Base-by-base conservation (phyloP, 1,140 invertebrate species). In the Fopius arisanus region DNA sequence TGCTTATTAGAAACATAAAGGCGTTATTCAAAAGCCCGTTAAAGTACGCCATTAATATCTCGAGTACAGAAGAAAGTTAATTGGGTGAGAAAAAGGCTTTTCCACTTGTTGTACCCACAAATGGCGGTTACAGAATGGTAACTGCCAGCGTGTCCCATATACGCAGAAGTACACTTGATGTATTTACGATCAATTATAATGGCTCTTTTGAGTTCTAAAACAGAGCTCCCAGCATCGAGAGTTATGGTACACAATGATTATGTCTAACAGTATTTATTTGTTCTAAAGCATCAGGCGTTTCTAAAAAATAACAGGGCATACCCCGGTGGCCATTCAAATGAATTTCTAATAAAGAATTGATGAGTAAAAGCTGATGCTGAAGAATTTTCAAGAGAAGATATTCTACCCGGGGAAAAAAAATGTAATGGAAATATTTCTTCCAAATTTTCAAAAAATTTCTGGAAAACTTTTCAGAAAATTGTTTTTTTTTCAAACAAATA, bases 161-260 rank as follows among this genome's bases (percentile, higher is more conserved):
- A 48, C 1, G 43, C 43, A 48, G 16, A 48, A 48, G 43, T 48
- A 48, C 16, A 48, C 16, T n/a, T 48, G 43, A 43, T 74, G 74
- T 82, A 82, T 79, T 82, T 75, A 72, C 75, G 78, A 82, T 82
- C 80, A 79, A 83, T 82, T 82, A 82, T 76, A n/a, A 68, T 41
- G 21, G 37, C 37, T 41, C 26, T 40, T 21, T 14, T 68, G 21
- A 23, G 43, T 48, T 19, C 16, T 48, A 48, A 48, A 48, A 14
- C 16, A 48, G 43, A n/a, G 43, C 43, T 48, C 16, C 0, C 43
- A 37, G 9, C 14, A 4, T 12, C 2, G 16, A 43, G 26, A 48
- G 7, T 41, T 68, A 63, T 63, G n/a, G 29, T 28, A 10, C 21
- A 63, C 59, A 63, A 63, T 63, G 29, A 63, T 63, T 19, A 29